phyloP scores from a whole-genome alignment of 2,888 invertebrate genomes.

The Trachelus iudaicus region DNA sequence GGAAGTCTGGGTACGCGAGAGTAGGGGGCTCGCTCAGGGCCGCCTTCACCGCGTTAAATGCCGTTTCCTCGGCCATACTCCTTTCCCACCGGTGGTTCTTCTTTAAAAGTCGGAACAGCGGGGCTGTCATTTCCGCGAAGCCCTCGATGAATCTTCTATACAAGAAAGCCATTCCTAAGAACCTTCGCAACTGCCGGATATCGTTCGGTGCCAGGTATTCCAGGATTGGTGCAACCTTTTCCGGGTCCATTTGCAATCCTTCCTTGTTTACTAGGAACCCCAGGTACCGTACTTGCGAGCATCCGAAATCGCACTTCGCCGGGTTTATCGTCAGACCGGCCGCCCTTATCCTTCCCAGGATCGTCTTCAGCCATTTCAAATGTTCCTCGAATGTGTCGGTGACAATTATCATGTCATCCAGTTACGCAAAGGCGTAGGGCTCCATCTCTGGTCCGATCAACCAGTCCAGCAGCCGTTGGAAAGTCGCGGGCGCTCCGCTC shows the following conservation, averaged over 20 bases:
- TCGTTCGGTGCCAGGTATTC: slow-evolving; percentile 27
- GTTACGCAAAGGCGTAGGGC: slow-evolving; percentile 32
- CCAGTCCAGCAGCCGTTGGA: too few relatives aligned
- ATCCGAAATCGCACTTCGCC: slow-evolving; percentile 42
- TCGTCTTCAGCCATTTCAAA: slow-evolving; percentile 22
- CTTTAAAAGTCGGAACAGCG: slow-evolving; percentile 22
- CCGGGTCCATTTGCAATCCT: slow-evolving; percentile 37
- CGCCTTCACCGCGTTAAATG: slow-evolving; percentile 4
- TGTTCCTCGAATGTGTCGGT: slow-evolving; percentile 48
- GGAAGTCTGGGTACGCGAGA: slow-evolving; percentile 18
- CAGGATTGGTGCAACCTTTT: slow-evolving; percentile 27
- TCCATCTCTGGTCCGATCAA: slow-evolving; percentile 32
- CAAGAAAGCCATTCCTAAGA: slow-evolving; percentile 36
- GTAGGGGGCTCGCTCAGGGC: slow-evolving; percentile 11
- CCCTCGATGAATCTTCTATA: slow-evolving; percentile 30
- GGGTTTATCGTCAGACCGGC: slow-evolving; percentile 42
- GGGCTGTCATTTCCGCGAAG: slow-evolving; percentile 13
- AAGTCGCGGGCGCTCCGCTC: too few relatives aligned
- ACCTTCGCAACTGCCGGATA: slow-evolving; percentile 23
- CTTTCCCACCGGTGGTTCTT: slow-evolving; percentile 2
- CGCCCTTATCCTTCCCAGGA: slow-evolving; percentile 26
- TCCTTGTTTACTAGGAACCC: slow-evolving; percentile 49
- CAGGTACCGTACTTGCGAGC: slow-evolving; percentile 41
- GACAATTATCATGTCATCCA: slow-evolving; percentile 37
- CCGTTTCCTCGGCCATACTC: not conserved